Evolutionary conservation across 2,113 vertebrate species (phyloP), one percentile per base, ranked within the genome.

Genomic region (Hirundichthys speculiger): DNA sequence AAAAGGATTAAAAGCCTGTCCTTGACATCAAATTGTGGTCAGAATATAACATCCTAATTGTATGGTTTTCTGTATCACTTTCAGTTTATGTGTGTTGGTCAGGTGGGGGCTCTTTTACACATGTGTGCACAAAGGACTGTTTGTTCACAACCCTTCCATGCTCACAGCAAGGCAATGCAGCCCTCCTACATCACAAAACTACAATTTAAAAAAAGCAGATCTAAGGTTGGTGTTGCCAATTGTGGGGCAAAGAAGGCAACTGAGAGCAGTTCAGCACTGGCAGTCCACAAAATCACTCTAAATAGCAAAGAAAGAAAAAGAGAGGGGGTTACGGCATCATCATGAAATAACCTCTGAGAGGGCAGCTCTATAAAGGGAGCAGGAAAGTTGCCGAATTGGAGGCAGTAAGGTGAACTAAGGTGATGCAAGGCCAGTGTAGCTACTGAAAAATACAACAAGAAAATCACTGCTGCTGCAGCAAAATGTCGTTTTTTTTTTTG

Each of bases 291-390:
- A 46, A 48, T 42, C 10, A 13, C 3, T 49, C n/a, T 62, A 49
- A 38, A 68, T 42, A 15, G 39, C 13, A 66, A 20, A 61, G 55
- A 18, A 27, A n/a, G 18, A 30, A 2, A 24, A 43, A 2, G 13
- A 12, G 27, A 16, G 16, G 43, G 39, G 30, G 69, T 52, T 41
- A 53, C 15, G 15, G 51, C 8, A 15, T 64, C 61, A 71, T 76
- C 38, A 42, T 14, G 15, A 42, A 16, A n/a, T 72, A 59, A 80
- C 70, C 68, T 84, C 78, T 75, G 72, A 24, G 27, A 59, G 51
- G 47, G 38, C 46, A 67, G 40, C 45, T 60, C 67, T 50, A 25
- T 69, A 42, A 43, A 45, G 18, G 21, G 34, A 68, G 65, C 63
- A 63, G 16, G 60, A 38, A 64, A 42, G 54, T 40, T 19, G 55